These are phyloP conservation scores for Holothuria scabra DNA, from an alignment of 53 echinoderm and acorn worm genomes.

Conservation along the genomic window DNA sequence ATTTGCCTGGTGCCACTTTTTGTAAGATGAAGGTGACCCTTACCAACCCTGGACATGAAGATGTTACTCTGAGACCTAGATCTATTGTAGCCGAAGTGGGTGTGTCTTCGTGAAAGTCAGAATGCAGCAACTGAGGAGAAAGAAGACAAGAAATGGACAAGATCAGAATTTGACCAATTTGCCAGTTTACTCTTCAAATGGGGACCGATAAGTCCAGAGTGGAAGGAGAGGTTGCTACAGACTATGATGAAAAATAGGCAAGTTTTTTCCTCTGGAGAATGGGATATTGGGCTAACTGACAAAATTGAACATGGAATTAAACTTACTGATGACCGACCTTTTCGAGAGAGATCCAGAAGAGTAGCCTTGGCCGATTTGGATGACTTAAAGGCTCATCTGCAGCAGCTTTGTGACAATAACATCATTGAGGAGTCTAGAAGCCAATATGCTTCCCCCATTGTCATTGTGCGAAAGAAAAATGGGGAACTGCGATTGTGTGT, in stretches of 20 bases:
- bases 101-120: background rate
- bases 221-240: slow-evolving; percentile 49
- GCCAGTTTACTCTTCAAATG: slow-evolving; percentile 56
- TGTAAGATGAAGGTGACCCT: background rate
- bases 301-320: slow-evolving; percentile 61
- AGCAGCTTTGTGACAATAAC: slow-evolving; percentile 46
- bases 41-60: background rate
- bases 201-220: slow-evolving; percentile 61
- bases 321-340: slow-evolving; percentile 65
- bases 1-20: slow-evolving; percentile 22
- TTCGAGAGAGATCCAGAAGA: slow-evolving; percentile 65
- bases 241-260: slow-evolving; percentile 25
- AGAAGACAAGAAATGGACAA: too few species aligned
- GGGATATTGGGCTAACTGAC: slow-evolving; percentile 57
- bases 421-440: slow-evolving; percentile 65
- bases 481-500: slow-evolving; percentile 56
- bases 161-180: background rate
- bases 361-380: slow-evolving; percentile 60
- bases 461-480: slow-evolving; percentile 65
- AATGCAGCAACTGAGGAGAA: too few species aligned
- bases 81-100: background rate
- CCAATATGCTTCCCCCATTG: slow-evolving; percentile 67
- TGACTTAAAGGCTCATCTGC: slow-evolving; percentile 64
- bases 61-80: background rate
- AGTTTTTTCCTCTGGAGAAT: slow-evolving; percentile 67